phyloP scores from a whole-genome alignment of 2,113 vertebrate species.

The Egretta garzetta region DNA sequence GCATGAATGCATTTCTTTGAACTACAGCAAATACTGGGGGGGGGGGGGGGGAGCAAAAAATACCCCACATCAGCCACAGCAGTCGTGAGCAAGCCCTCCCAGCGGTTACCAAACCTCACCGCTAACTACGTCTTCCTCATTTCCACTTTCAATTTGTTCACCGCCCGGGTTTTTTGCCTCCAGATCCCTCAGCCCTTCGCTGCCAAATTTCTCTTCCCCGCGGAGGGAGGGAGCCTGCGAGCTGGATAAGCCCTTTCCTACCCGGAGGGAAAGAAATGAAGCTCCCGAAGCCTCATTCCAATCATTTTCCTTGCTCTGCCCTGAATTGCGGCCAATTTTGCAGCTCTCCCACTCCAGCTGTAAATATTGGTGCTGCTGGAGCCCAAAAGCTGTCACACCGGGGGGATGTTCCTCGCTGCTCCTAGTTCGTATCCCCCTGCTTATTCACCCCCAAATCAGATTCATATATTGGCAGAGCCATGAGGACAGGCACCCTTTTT shows the following conservation, averaged over 20 bases:
- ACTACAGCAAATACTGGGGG: background rate
- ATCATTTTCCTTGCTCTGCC: background rate
- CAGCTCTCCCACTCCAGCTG: background rate
- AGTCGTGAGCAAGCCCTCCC: background rate
- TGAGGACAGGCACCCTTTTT: background rate
- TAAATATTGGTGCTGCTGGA: background rate
- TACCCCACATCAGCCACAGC: background rate
- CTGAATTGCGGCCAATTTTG: background rate
- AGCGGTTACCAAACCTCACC: fast-evolving
- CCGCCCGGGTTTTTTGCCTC: background rate
- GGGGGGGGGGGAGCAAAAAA: too few relatives aligned
- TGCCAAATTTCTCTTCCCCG: background rate
- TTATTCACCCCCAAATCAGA: background rate
- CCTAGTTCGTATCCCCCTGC: fast-evolving
- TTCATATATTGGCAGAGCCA: background rate
- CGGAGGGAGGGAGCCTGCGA: background rate
- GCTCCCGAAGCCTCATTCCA: background rate
- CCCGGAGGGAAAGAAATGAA: background rate
- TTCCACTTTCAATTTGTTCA: background rate
- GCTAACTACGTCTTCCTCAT: background rate
- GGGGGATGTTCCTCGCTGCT: background rate
- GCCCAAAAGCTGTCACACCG: background rate
- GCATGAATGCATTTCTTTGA: background rate
- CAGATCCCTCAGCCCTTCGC: background rate
- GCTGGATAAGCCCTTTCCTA: background rate